phyloP scores from a whole-genome alignment of 2,113 vertebrate species.

The Agapornis roseicollis region DNA sequence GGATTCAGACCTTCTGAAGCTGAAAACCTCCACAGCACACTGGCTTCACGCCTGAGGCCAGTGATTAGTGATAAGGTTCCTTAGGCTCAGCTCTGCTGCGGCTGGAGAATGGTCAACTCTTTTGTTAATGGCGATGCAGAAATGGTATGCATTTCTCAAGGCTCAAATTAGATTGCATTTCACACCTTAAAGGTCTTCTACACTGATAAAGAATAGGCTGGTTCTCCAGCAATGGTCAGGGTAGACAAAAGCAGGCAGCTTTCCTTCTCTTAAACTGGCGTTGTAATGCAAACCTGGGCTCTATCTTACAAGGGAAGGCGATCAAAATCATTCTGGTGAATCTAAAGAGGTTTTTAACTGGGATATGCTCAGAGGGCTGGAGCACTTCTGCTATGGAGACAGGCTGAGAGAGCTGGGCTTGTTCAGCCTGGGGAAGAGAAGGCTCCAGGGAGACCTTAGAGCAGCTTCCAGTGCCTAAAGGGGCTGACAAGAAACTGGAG shows the following conservation, averaged over 20 bases:
- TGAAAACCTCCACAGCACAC: neutral
- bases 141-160: neutral
- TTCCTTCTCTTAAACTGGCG: neutral
- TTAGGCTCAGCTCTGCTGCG: neutral
- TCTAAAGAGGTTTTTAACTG: neutral
- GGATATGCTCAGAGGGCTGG: no score
- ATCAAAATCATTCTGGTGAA: neutral
- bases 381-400: neutral
- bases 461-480: neutral
- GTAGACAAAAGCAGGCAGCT: neutral
- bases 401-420: neutral
- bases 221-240: neutral
- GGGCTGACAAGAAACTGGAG: neutral
- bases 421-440: neutral
- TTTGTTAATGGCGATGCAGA: neutral
- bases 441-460: no score
- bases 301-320: neutral
- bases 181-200: neutral
- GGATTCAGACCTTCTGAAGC: neutral
- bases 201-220: neutral
- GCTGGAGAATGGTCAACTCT: neutral
- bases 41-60: neutral
- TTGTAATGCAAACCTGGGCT: neutral
- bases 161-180: no score
- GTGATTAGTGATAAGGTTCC: neutral